Evolutionary conservation across 2,888 invertebrate species (phyloP).

Genomic region (Nasonovia ribisnigri): DNA sequence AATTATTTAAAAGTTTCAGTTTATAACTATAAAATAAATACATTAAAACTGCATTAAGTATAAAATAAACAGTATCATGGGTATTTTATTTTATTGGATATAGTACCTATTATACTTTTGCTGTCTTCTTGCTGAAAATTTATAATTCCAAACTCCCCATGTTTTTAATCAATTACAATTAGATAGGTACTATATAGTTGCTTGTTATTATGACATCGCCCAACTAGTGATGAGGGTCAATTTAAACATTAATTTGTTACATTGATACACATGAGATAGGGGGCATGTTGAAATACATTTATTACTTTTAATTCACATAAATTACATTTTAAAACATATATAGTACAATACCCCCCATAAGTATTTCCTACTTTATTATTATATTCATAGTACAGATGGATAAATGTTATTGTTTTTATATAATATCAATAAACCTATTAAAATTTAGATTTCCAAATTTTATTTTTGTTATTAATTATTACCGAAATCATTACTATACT

Average conservation of each 20-base stretch:
- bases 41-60: not conserved
- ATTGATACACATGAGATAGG: conserved; percentile 23
- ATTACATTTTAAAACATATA: not conserved
- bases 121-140: not conserved
- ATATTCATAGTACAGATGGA: not conserved
- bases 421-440: not conserved
- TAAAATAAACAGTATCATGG: not conserved
- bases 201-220: conserved; percentile 15
- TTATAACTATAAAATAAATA: not conserved
- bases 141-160: not conserved
- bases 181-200: not conserved
- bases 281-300: conserved; percentile 2
- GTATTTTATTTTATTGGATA: not conserved
- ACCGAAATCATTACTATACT: not conserved
- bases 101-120: not conserved
- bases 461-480: not conserved
- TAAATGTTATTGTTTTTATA: not conserved
- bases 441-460: not conserved
- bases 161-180: conserved; percentile 36
- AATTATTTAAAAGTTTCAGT: not conserved
- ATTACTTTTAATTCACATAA: conserved; percentile 8
- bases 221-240: conserved; percentile 44
- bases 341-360: not conserved
- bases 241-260: conserved; percentile 54
- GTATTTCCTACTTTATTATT: not conserved